phyloP scores from a whole-genome alignment of 2,797 vertebrate genomes.

The Platalea minor region DNA sequence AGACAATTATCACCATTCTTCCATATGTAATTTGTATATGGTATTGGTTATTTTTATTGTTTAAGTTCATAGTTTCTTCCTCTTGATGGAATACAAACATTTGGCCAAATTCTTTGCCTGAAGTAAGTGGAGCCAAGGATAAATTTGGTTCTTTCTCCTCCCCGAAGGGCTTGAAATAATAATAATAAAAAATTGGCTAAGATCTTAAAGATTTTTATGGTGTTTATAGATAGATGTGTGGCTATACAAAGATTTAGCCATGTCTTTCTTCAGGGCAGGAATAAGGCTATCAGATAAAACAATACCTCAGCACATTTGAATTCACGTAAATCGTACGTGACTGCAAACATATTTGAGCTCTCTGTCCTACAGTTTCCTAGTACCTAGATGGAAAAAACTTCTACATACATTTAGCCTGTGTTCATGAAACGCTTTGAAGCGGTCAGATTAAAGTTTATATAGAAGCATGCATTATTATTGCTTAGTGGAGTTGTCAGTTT shows the following conservation, averaged over 20 bases:
- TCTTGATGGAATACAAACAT: background rate
- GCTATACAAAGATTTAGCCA: background rate
- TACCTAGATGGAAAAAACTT: background rate
- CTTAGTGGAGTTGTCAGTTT: background rate
- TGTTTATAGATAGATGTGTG: conserved; percentile 27
- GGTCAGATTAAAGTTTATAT: background rate
- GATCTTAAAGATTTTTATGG: background rate
- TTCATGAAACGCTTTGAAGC: background rate
- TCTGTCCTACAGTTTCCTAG: background rate
- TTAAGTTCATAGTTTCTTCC: conserved; percentile 40
- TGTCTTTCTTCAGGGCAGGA: background rate
- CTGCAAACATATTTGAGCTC: background rate
- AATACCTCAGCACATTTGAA: conserved; percentile 34
- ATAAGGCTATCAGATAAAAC: conserved; percentile 21
- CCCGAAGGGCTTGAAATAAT: conserved; percentile 54
- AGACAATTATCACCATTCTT: conserved; percentile 32
- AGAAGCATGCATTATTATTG: background rate
- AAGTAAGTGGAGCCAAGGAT: conserved; percentile 27
- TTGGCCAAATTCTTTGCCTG: conserved; percentile 34
- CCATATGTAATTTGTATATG: conserved; percentile 44
- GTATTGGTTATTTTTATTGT: conserved; percentile 59
- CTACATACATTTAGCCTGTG: background rate
- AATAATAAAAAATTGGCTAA: conserved; percentile 22
- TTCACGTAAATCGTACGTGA: background rate
- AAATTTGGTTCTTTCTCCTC: conserved; percentile 34